Evolutionary conservation across 2,797 vertebrate species (phyloP).

Genomic region (Melanotaenia parkinsoni): DNA sequence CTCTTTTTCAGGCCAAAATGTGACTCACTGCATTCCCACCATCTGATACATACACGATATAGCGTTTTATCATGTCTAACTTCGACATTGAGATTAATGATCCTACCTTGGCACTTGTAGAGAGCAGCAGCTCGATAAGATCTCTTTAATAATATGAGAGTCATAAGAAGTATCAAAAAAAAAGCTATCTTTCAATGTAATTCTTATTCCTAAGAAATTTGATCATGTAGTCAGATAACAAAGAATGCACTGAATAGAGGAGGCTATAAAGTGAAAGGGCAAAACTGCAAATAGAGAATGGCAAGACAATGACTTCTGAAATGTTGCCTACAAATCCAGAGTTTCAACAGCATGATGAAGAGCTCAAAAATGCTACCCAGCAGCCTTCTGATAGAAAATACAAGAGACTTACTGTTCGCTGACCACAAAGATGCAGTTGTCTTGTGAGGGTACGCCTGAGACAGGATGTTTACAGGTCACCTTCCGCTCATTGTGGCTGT

Average conservation of each 20-base stretch:
- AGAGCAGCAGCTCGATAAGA: slow-evolving; percentile 23
- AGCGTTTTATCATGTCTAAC: slow-evolving; percentile 14
- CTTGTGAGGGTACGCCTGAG: slow-evolving; percentile 92
- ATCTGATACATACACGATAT: slow-evolving; percentile 26
- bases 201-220: slow-evolving; percentile 24
- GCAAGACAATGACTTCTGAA: slow-evolving; percentile 29
- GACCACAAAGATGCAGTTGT: slow-evolving; percentile 98
- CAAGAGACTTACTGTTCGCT: slow-evolving; percentile 95
- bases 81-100: slow-evolving; percentile 12
- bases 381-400: slow-evolving; percentile 60
- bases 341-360: slow-evolving; percentile 37
- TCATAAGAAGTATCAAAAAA: neutral
- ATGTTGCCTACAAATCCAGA: slow-evolving; percentile 38
- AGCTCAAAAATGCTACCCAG: slow-evolving; percentile 61
- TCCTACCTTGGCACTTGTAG: neutral
- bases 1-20: slow-evolving; percentile 20
- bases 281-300: slow-evolving; percentile 33
- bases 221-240: slow-evolving; percentile 14
- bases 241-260: slow-evolving; percentile 21
- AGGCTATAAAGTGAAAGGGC: slow-evolving; percentile 30
- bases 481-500: slow-evolving; percentile 97
- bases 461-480: slow-evolving; percentile 98
- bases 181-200: slow-evolving; percentile 2
- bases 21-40: slow-evolving; percentile 42
- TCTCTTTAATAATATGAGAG: slow-evolving; percentile 4